Percentiles rank a stretch among this genome's conserved stretches.
Evolutionary conservation across 2,113 vertebrate species (phyloP).

Genomic region (Megaleporinus macrocephalus): DNA sequence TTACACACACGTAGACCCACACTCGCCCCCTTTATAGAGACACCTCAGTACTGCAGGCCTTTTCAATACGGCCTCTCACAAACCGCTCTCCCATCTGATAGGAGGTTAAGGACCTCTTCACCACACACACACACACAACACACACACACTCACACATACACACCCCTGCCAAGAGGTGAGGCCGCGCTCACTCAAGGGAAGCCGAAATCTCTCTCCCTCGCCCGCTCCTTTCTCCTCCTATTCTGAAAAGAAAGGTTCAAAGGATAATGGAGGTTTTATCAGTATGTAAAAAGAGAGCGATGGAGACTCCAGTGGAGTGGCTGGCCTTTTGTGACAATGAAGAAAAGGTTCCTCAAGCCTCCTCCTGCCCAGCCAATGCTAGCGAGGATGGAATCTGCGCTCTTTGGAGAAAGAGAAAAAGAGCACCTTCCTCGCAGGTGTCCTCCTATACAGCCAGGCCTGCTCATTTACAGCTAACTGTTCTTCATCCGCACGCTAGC

Average conservation of each 20-base stretch:
- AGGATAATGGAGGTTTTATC: conserved; percentile 82
- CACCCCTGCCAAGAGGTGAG: not conserved
- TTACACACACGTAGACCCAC: conserved; percentile 37
- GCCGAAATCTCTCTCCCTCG: conserved; percentile 76
- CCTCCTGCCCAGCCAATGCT: not conserved
- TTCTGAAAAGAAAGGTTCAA: conserved; percentile 74
- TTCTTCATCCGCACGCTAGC: not conserved
- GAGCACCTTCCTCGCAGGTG: not conserved
- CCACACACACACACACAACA: conserved; percentile 74
- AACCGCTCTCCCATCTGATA: conserved; percentile 80
- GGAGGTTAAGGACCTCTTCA: conserved; percentile 82
- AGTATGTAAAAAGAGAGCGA: conserved; percentile 76
- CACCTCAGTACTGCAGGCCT: conserved; percentile 75
- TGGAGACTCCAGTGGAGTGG: conserved; percentile 75
- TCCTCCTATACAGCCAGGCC: not conserved
- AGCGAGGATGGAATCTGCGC: not conserved
- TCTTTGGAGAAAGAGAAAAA: not conserved
- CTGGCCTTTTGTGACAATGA: conserved; percentile 79
- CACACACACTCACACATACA: conserved; percentile 1
- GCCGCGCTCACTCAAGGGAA: conserved; percentile 65
- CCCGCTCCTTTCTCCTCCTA: conserved; percentile 74
- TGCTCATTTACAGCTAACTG: not conserved
- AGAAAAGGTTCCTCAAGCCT: conserved; percentile 69
- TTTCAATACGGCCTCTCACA: conserved; percentile 81
- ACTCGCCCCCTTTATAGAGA: conserved; percentile 60